Evolutionary conservation across 2,888 invertebrate genomes (phyloP).

Genomic region (Coenonympha arcania): DNA sequence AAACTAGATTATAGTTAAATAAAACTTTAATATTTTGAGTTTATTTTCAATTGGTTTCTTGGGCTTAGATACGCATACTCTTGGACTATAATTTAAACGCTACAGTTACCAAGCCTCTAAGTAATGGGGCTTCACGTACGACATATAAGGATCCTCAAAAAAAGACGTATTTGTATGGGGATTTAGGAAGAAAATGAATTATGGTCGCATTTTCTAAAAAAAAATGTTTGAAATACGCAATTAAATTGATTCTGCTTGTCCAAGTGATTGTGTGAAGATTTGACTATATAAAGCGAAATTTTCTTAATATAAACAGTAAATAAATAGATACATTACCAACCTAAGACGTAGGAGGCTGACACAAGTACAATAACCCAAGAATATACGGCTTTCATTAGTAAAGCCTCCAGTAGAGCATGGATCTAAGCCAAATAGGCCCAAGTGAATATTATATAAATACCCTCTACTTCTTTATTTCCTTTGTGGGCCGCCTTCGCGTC

Average conservation of each 20-base stretch:
- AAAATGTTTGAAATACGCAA: neutral
- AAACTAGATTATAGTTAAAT: too few species aligned
- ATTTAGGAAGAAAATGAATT: conserved; percentile 1
- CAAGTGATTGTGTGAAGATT: too few species aligned
- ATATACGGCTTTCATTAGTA: conserved; percentile 2
- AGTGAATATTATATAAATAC: neutral
- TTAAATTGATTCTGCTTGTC: too few species aligned
- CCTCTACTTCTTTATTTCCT: neutral
- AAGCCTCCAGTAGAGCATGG: neutral
- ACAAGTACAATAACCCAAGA: neutral
- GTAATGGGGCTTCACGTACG: conserved; percentile 5
- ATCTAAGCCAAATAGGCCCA: conserved; percentile 2
- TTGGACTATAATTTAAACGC: conserved; percentile 1
- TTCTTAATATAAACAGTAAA: too few species aligned
- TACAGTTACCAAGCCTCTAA: neutral
- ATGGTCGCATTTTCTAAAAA: neutral
- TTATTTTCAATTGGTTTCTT: too few species aligned
- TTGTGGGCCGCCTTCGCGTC: neutral
- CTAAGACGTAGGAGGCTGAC: too few species aligned
- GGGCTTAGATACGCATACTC: neutral
- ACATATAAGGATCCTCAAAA: too few species aligned
- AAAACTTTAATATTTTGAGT: too few species aligned
- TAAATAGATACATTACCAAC: too few species aligned
- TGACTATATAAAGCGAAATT: too few species aligned
- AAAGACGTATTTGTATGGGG: neutral